Evolutionary conservation across 2,888 invertebrate genomes (phyloP).

Genomic region (Galeopsomyia nigrocyanea): DNA sequence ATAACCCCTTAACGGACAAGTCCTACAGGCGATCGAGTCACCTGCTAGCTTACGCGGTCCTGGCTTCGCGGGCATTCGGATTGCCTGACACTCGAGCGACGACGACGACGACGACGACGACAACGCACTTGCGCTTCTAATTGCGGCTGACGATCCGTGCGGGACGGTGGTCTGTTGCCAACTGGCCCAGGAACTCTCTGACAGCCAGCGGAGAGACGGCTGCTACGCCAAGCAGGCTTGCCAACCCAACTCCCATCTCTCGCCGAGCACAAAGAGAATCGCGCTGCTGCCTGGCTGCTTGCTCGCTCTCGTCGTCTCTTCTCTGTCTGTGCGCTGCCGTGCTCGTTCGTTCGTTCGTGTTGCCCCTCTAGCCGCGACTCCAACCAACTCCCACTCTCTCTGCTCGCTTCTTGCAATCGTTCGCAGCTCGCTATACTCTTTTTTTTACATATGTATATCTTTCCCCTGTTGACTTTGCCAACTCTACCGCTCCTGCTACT

Average conservation of each 20-base stretch:
- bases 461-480: too few relatives aligned
- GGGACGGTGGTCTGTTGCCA: constrained; percentile 66
- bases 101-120: not conserved
- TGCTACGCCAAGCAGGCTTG: constrained; percentile 40
- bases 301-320: too few relatives aligned
- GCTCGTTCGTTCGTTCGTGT: too few relatives aligned
- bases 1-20: constrained; percentile 4
- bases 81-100: constrained; percentile 1
- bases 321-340: too few relatives aligned
- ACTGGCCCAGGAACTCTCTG: constrained; percentile 63
- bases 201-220: not conserved
- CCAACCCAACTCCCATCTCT: constrained; percentile 44
- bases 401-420: too few relatives aligned
- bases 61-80: not conserved
- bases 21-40: not conserved
- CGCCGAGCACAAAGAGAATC: constrained; percentile 18
- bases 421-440: too few relatives aligned
- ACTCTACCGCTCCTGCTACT: too few relatives aligned
- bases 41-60: not conserved
- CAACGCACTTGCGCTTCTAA: not conserved
- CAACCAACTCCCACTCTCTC: too few relatives aligned
- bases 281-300: too few relatives aligned
- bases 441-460: too few relatives aligned
- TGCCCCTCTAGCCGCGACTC: too few relatives aligned
- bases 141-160: constrained; percentile 45